phyloP scores from a whole-genome alignment of 1,140 invertebrate species.

The Caenorhabditis inopinata region DNA sequence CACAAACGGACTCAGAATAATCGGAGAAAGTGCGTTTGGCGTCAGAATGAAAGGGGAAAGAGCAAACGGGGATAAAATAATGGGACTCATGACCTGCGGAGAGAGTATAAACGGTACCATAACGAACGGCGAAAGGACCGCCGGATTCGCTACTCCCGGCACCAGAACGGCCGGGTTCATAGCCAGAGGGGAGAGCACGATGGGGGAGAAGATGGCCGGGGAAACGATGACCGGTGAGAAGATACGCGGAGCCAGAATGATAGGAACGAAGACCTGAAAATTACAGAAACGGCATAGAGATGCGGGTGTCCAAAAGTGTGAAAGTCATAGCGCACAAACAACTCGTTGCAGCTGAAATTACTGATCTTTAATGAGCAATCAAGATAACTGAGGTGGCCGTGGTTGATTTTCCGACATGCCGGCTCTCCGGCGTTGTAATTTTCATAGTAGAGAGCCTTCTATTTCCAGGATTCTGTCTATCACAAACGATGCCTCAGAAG shows the following conservation, averaged over 20 bases:
- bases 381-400: too few species aligned
- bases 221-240: constrained; percentile 52
- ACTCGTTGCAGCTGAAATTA: too few species aligned
- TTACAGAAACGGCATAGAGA: too few species aligned
- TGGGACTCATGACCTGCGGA: constrained; percentile 39
- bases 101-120: constrained; percentile 37
- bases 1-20: constrained; percentile 42
- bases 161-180: constrained; percentile 52
- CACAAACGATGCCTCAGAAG: too few species aligned
- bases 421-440: too few species aligned
- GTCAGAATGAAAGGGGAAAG: constrained; percentile 44
- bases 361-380: too few species aligned
- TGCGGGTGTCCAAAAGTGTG: too few species aligned
- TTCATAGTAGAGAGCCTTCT: too few species aligned
- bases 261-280: constrained; percentile 50
- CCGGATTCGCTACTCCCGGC: constrained; percentile 31
- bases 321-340: too few species aligned
- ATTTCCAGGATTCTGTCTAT: too few species aligned
- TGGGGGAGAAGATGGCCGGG: constrained; percentile 51
- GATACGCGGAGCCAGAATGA: constrained; percentile 54
- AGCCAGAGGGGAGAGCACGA: constrained; percentile 55
- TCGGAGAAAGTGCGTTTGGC: constrained; percentile 27
- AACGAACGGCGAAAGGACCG: constrained; percentile 35
- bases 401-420: too few species aligned
- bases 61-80: constrained; percentile 36